These are phyloP conservation scores for Hycleus phaleratus DNA, from an alignment of 1,140 invertebrate genomes.

Conservation along the genomic window DNA sequence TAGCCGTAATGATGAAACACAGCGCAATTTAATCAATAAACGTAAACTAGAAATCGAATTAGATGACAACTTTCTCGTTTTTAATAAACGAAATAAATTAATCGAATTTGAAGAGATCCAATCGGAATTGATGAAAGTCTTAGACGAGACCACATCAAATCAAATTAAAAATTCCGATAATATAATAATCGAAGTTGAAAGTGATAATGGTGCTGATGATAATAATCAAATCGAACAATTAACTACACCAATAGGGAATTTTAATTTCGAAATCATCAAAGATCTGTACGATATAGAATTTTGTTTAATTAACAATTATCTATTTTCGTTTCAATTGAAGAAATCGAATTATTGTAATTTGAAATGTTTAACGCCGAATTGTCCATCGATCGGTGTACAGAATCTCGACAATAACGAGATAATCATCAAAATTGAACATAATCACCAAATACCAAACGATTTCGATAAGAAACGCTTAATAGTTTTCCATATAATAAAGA, in stretches of 20 bases:
- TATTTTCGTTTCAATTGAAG: not conserved
- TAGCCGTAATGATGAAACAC: slow-evolving; percentile 8
- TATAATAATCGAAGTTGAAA: slow-evolving; percentile 14
- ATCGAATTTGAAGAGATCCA: slow-evolving; percentile 11
- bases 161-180: slow-evolving; percentile 12
- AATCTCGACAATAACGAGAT: not conserved
- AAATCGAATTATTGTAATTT: not conserved
- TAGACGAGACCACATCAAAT: slow-evolving; percentile 15
- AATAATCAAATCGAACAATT: too few relatives aligned
- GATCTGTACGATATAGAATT: not conserved
- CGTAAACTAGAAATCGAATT: not conserved
- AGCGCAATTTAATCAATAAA: slow-evolving; percentile 2
- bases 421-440: slow-evolving; percentile 22
- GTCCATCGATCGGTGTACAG: not conserved
- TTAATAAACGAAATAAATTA: not conserved
- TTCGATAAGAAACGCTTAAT: slow-evolving; percentile 23
- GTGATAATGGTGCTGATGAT: slow-evolving; percentile 8
- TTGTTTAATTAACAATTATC: not conserved
- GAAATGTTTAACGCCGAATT: not conserved
- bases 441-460: slow-evolving; percentile 20
- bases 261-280: too few relatives aligned
- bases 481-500: slow-evolving; percentile 30
- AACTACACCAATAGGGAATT: too few relatives aligned
- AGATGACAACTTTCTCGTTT: not conserved
- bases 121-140: slow-evolving; percentile 20